Evolutionary conservation across 92 coral and sea anemone genomes (phyloP).

Genomic region (Porites cylindrica): DNA sequence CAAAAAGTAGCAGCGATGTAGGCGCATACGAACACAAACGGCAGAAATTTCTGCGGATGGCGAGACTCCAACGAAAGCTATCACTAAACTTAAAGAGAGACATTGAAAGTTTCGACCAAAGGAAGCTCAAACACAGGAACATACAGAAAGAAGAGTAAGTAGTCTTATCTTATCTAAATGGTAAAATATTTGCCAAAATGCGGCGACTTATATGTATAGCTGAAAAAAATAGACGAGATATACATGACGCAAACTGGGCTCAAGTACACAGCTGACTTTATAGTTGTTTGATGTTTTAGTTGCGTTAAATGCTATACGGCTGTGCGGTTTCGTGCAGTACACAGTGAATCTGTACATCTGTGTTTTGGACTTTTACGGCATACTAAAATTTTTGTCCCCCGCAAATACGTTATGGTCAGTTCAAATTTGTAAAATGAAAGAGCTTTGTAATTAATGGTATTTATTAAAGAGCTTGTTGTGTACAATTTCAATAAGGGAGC

Average conservation of each 20-base stretch:
- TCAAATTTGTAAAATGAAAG: background rate
- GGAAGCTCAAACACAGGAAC: conserved; percentile 53
- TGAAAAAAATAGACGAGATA: too few relatives aligned
- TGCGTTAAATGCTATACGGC: background rate
- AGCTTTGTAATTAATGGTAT: too few relatives aligned
- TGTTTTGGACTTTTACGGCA: background rate
- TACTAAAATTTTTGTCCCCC: background rate
- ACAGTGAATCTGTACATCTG: background rate
- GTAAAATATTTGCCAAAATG: background rate
- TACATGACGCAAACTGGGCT: background rate
- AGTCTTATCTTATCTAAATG: background rate
- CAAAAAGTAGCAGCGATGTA: conserved; percentile 94
- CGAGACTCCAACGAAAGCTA: conserved; percentile 84
- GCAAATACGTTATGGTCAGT: background rate
- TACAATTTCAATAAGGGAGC: background rate
- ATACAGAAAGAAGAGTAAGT: conserved; percentile 61
- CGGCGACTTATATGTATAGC: too few relatives aligned
- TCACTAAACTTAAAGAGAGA: conserved; percentile 89
- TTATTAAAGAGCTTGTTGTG: background rate
- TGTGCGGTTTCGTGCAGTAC: too few relatives aligned
- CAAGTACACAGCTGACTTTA: background rate
- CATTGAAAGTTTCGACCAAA: conserved; percentile 79
- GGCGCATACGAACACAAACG: conserved; percentile 78
- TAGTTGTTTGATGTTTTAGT: background rate
- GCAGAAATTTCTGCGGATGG: conserved; percentile 83